Percentiles rank a stretch among this genome's conserved stretches.
phyloP scores from a whole-genome alignment of 1,140 invertebrate genomes.

The Meloidogyne floridensis region DNA sequence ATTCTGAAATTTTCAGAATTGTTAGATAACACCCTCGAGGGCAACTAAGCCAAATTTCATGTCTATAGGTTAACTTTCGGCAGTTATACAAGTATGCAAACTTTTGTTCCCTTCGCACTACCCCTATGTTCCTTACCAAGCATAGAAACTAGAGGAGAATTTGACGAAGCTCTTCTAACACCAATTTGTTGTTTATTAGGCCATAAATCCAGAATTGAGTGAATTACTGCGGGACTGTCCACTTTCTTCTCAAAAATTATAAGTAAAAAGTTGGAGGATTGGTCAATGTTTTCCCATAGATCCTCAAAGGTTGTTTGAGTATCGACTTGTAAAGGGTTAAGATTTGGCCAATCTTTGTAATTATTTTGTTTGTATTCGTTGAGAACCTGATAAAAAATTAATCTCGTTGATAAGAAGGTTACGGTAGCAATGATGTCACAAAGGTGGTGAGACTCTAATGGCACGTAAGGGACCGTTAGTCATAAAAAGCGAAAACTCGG shows the following conservation, averaged over 20 bases:
- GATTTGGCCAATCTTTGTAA: conserved; percentile 63
- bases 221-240: conserved; percentile 46
- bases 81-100: neutral
- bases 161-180: conserved; percentile 53
- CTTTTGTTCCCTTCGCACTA: conserved; percentile 6
- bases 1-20: neutral
- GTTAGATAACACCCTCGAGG: neutral
- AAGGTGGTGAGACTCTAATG: too few relatives aligned
- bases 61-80: neutral
- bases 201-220: conserved; percentile 55
- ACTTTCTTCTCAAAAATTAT: conserved; percentile 61
- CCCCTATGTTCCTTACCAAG: conserved; percentile 28
- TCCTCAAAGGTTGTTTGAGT: conserved; percentile 61
- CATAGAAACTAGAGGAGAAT: conserved; percentile 59
- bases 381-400: conserved; percentile 10
- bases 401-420: too few relatives aligned
- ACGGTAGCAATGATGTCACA: too few relatives aligned
- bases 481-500: neutral
- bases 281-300: conserved; percentile 53
- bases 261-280: conserved; percentile 57
- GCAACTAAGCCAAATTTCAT: neutral
- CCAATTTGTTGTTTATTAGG: conserved; percentile 53
- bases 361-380: conserved; percentile 58
- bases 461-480: neutral
- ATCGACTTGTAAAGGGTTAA: conserved; percentile 58